Base-by-base conservation (phyloP, 2,888 invertebrate genomes). In the Leucophenga montana region DNA sequence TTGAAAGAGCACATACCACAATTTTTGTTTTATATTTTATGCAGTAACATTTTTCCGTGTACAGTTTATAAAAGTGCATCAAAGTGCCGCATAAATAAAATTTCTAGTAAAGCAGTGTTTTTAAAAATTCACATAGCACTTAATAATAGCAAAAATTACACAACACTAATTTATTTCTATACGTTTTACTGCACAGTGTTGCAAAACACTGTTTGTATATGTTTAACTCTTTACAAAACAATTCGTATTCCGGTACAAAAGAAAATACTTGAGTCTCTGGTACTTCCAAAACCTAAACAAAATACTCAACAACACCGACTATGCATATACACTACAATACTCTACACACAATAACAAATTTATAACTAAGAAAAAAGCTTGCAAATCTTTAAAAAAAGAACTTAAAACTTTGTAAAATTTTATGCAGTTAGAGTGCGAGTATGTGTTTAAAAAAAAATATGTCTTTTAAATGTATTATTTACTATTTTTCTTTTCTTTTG, bases 251-350 rank as follows among this genome's bases (percentile, higher is more conserved):
- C n/a, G n/a, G n/a, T n/a, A n/a, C n/a, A n/a, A n/a, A n/a, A n/a
- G n/a, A n/a, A 71, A 80, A 79, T 82, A 81, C 81, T 81, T 81
- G 81, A 81, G 81, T 82, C 81, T 81, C 81, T 80, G 74, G 62
- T 57, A 69, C 53, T 46, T 64, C 62, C 61, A 64, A 67, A 75
- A 73, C 57, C 54, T 57, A 77, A 72, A 69, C 57, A 77, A 70
- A 81, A 80, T 80, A 82, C 82, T 81, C 80, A 82, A 81, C 78
- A 78, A 76, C 80, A 67, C 80, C 73, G 78, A 77, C 78, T 16
- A 33, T 8, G 33, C 50, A 71, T 64, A 56, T 71, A 56, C 56
- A 31, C 33, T 22, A 62, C 27, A 64, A 65, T 18, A 8, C 50
- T 11, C 50, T 46, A 20, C 20, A 61, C 59, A 11, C 16, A 59